phyloP scores from a whole-genome alignment of 2,888 invertebrate genomes.

The Hypsopygia costalis region DNA sequence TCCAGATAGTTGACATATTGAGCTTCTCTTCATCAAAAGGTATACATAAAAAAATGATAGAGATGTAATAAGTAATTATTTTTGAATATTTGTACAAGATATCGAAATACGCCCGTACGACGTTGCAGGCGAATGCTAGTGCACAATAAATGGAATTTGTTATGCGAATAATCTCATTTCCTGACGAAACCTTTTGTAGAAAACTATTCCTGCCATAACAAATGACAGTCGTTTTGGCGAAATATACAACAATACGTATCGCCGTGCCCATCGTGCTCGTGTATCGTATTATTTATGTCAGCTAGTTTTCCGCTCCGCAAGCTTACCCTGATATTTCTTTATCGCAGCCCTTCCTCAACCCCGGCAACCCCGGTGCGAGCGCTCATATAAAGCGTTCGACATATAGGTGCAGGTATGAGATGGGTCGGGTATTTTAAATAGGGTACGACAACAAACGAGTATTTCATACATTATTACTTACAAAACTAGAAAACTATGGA shows the following conservation, averaged over 20 bases:
- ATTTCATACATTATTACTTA: no score
- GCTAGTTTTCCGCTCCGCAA: slow-evolving; percentile 10
- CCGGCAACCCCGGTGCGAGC: neutral
- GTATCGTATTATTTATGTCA: slow-evolving; percentile 12
- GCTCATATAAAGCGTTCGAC: neutral
- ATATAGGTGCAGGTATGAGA: neutral
- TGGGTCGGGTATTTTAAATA: neutral
- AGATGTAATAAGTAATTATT: no score
- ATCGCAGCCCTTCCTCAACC: neutral
- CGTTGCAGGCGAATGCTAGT: no score
- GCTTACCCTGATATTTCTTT: slow-evolving; percentile 10
- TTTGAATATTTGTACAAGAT: no score
- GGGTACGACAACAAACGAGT: neutral
- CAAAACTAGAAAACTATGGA: no score
- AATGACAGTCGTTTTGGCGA: neutral
- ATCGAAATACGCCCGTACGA: no score
- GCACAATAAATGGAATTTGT: no score
- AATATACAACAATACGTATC: neutral
- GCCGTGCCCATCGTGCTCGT: neutral
- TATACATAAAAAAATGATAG: no score
- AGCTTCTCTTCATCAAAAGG: no score
- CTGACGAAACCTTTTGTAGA: no score
- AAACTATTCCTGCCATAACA: neutral
- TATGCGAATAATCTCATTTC: no score
- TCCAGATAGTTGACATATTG: no score